Percentiles rank a stretch among this genome's conserved stretches.
phyloP scores from a whole-genome alignment of 2,888 invertebrate species.

The Punctoribates punctum region DNA sequence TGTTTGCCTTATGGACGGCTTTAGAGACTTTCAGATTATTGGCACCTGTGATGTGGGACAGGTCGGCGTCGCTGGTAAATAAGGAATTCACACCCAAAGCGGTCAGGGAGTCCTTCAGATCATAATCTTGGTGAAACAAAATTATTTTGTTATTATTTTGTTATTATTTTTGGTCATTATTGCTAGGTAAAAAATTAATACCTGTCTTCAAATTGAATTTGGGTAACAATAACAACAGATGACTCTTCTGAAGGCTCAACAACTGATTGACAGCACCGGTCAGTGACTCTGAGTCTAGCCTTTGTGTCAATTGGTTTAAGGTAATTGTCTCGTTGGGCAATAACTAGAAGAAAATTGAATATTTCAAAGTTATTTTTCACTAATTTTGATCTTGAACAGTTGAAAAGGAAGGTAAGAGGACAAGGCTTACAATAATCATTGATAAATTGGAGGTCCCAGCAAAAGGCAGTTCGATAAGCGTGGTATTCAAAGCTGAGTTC shows the following conservation, averaged over 20 bases:
- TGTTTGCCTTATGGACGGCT: constrained; percentile 38
- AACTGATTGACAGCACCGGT: not conserved
- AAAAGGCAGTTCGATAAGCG: not conserved
- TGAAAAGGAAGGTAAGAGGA: too few relatives aligned
- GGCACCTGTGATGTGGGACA: constrained; percentile 26
- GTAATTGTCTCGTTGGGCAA: not conserved
- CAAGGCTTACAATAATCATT: constrained; percentile 18
- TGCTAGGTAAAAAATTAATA: not conserved
- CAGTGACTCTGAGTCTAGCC: not conserved
- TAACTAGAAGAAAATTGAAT: not conserved
- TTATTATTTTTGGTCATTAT: not conserved
- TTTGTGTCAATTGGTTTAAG: not conserved
- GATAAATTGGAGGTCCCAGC: constrained; percentile 4
- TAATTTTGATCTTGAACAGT: too few relatives aligned
- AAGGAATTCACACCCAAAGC: not conserved
- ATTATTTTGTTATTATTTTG: too few relatives aligned
- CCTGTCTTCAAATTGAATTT: constrained; percentile 11
- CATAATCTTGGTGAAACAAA: not conserved
- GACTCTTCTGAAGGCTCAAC: not conserved
- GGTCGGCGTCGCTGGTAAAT: constrained; percentile 23
- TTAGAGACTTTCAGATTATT: constrained; percentile 8
- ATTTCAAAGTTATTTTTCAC: too few relatives aligned
- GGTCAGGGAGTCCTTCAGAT: not conserved
- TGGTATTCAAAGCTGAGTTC: not conserved
- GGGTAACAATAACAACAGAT: not conserved